phyloP scores from a whole-genome alignment of 92 coral and sea anemone species.

The Zoanthus sociatus region DNA sequence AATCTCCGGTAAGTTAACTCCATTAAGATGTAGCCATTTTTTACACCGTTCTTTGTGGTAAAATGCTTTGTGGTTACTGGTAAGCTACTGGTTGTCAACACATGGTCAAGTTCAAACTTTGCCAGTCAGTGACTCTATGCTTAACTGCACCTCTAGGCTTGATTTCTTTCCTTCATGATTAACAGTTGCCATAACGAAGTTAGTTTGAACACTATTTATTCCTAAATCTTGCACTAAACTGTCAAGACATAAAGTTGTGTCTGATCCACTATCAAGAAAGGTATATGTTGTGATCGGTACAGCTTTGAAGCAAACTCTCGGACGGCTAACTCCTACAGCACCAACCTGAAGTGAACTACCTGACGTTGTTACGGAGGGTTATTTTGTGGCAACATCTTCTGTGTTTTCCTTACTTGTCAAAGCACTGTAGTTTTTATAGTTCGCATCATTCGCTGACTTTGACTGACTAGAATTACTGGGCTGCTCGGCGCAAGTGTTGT shows the following conservation, averaged over 20 bases:
- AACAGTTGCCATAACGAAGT: conserved; percentile 64
- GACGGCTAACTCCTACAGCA: conserved; percentile 44
- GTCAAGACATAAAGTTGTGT: conserved; percentile 66
- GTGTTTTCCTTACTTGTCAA: neutral
- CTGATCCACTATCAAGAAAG: conserved; percentile 15
- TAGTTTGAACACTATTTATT: conserved; percentile 53
- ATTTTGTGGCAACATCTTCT: neutral
- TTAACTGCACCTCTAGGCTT: conserved; percentile 53
- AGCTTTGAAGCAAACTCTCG: conserved; percentile 73
- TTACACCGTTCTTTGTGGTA: no score
- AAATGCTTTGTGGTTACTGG: no score
- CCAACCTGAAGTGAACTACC: conserved; percentile 41
- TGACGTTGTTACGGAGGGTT: conserved; percentile 41
- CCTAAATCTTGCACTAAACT: conserved; percentile 62
- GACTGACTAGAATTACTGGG: no score
- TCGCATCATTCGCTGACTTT: no score
- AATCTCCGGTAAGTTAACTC: no score
- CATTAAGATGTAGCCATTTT: no score
- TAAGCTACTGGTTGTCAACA: no score
- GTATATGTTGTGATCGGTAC: conserved; percentile 54
- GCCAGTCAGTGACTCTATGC: conserved; percentile 51
- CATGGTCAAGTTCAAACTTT: no score
- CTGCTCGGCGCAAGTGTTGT: no score
- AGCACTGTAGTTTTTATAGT: neutral
- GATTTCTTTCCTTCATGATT: conserved; percentile 50